Evolutionary conservation across 2,113 vertebrate species (phyloP), one percentile per base, ranked within the genome.

Genomic region (Syngnathus floridae): DNA sequence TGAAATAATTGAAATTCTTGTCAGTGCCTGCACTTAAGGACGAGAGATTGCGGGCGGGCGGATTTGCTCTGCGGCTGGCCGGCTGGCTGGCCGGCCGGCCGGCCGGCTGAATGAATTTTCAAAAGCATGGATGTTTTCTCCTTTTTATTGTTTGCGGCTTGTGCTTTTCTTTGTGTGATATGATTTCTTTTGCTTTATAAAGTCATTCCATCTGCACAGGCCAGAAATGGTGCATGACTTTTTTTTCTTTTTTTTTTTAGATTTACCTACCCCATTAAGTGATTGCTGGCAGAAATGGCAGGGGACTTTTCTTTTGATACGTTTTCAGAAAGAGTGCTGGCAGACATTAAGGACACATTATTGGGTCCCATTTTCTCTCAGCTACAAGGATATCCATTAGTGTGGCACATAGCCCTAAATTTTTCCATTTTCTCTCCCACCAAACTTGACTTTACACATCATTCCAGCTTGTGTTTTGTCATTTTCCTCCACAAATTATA

Each of bases 1-100:
- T 99, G 91, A 97, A 98, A 98, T 99, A 99, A 99, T 99, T 98
- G 95, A 98, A 97, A 99, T 99, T 99, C 97, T 91, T 96, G 95
- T 98, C 97, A 98, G 94, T 91, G 92, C 92, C 93, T 95, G 94
- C 94, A 95, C 94, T 96, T 95, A 95, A 90, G 90, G 80, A 87
- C 80, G 80, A 88, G 90, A 92, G 93, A 94, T 90, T 77, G 26
- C 26, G 26, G 26, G 26, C 26, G 26, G 26, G 26, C 26, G 2
- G 89, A 86, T 86, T 87, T 90, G 70, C 77, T 41, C 66, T 84
- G 40, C 22, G 46, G 76, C 82, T 31, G 26, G 26, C 26, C 2
- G 26, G 26, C 26, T 3, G 26, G 26, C 26, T 0, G 26, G 3
- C 26, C 3, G 26, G 3, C 26, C 26, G 26, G 3, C 26, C 26